A percentile compares a stretch with the other conserved stretches of the same genome.
Conservation (phyloP, 2,113 vertebrate genomes). For the Lethenteron camtschaticum region DNA sequence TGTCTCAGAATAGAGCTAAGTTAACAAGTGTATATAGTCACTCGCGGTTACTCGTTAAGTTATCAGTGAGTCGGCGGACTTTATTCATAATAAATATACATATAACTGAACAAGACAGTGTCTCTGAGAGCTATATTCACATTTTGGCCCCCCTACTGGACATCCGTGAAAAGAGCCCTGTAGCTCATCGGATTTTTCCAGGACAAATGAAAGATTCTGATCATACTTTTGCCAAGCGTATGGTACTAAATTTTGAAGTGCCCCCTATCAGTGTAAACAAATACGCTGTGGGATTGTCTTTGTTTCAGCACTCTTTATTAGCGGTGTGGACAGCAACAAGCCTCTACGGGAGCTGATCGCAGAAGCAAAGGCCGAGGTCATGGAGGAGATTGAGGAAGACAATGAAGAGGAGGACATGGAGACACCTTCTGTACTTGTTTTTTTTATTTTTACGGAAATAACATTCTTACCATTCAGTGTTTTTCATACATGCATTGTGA, state of each 20-base stretch:
- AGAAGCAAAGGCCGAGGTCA: conserved; percentile 94
- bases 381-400: conserved; percentile 84
- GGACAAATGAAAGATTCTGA: not conserved
- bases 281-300: not conserved
- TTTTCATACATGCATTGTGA: not conserved
- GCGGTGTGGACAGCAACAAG: conserved; percentile 39
- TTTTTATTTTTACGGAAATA: not conserved
- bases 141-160: not conserved
- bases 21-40: no score
- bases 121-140: not conserved
- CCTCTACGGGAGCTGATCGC: conserved; percentile 79
- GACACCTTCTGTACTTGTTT: conserved; percentile 17
- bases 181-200: not conserved
- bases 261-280: not conserved
- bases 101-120: no score
- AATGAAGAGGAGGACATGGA: conserved; percentile 95
- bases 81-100: no score
- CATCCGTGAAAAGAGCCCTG: not conserved
- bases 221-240: not conserved
- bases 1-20: no score
- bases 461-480: not conserved
- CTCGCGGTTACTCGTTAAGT: no score
- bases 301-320: conserved; percentile 65
- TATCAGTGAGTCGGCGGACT: no score
- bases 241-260: not conserved